A percentile compares a stretch with the other conserved stretches of the same genome.
phyloP scores from a whole-genome alignment of 2,888 invertebrate genomes.

The Drosophila niveifrons region DNA sequence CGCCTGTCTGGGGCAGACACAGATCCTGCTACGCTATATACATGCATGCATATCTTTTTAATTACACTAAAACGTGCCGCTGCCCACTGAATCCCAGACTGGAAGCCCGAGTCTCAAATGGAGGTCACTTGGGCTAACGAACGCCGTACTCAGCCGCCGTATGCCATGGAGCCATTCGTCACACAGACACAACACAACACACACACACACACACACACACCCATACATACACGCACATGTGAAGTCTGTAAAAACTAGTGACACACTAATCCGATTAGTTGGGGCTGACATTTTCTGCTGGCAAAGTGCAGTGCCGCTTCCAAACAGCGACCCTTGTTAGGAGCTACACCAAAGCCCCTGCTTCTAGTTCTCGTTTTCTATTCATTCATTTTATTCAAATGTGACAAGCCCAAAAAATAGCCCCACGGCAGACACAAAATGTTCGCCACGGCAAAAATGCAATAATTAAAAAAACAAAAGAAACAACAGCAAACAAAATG shows the following conservation, averaged over 20 bases:
- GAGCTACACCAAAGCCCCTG: conserved; percentile 4
- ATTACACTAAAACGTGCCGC: conserved; percentile 78
- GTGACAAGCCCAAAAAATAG: conserved; percentile 70
- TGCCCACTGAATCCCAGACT: conserved; percentile 55
- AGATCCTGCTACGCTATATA: conserved; percentile 24
- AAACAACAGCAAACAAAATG: conserved; percentile 16
- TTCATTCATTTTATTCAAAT: conserved; percentile 77
- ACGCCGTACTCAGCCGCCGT: conserved; percentile 43
- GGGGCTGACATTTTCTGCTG: conserved; percentile 71
- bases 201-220: conserved; percentile 12
- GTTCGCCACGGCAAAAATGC: conserved; percentile 34
- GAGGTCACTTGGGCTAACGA: conserved; percentile 79
- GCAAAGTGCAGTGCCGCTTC: conserved; percentile 62
- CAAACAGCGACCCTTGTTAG: conserved; percentile 30
- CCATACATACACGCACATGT: conserved; percentile 8
- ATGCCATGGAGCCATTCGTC: conserved; percentile 60
- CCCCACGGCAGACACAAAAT: conserved; percentile 47
- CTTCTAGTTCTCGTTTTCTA: background rate
- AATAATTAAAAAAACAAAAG: conserved; percentile 69
- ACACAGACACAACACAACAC: conserved; percentile 40
- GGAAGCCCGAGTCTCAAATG: conserved; percentile 49
- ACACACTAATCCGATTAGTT: conserved; percentile 81
- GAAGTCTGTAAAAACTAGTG: conserved; percentile 58
- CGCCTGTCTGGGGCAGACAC: conserved; percentile 22
- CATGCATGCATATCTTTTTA: conserved; percentile 71